Evolutionary conservation across 2,888 invertebrate genomes (phyloP).

Genomic region (Mythimna lalbum): DNA sequence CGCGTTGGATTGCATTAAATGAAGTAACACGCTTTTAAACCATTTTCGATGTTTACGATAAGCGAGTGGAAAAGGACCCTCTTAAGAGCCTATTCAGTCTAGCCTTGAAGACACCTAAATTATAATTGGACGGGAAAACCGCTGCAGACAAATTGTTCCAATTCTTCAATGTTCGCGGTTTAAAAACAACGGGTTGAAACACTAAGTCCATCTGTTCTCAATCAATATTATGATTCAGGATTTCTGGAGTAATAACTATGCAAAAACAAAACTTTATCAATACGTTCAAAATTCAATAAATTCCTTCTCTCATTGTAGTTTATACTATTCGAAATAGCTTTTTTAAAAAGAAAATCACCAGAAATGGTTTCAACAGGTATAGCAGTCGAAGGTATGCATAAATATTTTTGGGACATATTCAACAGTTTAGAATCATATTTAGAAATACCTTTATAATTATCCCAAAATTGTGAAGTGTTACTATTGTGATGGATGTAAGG

Average conservation of each 20-base stretch:
- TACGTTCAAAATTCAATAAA: background rate
- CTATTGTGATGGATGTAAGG: background rate
- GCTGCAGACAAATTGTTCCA: too few relatives aligned
- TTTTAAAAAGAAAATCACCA: background rate
- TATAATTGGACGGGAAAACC: too few relatives aligned
- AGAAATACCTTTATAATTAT: constrained; percentile 1
- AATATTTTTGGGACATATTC: background rate
- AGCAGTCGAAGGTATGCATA: background rate
- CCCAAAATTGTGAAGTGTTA: background rate
- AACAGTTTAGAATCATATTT: background rate
- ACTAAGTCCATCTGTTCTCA: too few relatives aligned
- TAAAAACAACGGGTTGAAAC: too few relatives aligned
- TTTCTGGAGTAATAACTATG: background rate
- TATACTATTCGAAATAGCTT: too few relatives aligned
- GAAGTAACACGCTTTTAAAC: too few relatives aligned
- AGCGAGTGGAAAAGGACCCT: too few relatives aligned
- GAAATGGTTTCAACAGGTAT: background rate
- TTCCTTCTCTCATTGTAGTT: constrained; percentile 2
- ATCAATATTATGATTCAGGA: background rate
- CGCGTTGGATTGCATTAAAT: too few relatives aligned
- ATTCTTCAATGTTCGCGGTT: too few relatives aligned
- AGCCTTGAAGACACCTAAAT: too few relatives aligned
- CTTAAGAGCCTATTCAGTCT: too few relatives aligned
- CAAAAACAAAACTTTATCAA: background rate
- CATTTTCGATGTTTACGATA: too few relatives aligned